Conservation (phyloP, 2,797 vertebrate species). For the Protosalanx chinensis region DNA sequence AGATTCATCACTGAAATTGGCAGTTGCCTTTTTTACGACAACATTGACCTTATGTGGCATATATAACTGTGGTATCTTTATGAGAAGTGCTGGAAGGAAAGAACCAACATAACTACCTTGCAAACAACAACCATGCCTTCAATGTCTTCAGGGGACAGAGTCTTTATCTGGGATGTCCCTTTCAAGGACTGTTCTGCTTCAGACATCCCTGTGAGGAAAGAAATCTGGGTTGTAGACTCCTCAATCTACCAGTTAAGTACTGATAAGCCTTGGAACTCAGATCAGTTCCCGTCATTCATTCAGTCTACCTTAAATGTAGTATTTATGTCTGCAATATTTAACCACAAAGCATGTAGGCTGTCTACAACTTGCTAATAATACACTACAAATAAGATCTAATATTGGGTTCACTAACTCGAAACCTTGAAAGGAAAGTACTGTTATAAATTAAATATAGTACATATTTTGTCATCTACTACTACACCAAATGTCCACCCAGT, state of each 20-base stretch:
- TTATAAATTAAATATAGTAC: too few relatives aligned
- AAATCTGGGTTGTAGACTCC: constrained; percentile 20
- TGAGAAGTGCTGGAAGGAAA: not conserved
- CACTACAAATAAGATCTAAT: not conserved
- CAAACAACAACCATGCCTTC: constrained; percentile 94
- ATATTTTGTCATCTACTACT: too few relatives aligned
- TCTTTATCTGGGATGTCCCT: constrained; percentile 98
- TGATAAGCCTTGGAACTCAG: not conserved
- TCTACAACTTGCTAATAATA: not conserved
- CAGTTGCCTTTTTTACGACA: not conserved
- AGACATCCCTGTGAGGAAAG: constrained; percentile 83
- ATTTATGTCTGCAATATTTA: not conserved
- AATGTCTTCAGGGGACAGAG: constrained; percentile 89
- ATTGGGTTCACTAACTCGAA: not conserved
- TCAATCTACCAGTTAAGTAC: constrained; percentile 1
- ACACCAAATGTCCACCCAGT: too few relatives aligned
- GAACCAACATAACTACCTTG: constrained; percentile 73
- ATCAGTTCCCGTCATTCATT: not conserved
- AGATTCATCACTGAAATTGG: not conserved
- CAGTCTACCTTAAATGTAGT: not conserved
- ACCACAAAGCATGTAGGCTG: not conserved
- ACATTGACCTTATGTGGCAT: not conserved
- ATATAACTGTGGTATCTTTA: too few relatives aligned
- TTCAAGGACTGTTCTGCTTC: constrained; percentile 97
- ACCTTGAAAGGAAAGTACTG: not conserved